Conservation (phyloP, 2,113 vertebrate genomes). For the Acinonyx jubatus region DNA sequence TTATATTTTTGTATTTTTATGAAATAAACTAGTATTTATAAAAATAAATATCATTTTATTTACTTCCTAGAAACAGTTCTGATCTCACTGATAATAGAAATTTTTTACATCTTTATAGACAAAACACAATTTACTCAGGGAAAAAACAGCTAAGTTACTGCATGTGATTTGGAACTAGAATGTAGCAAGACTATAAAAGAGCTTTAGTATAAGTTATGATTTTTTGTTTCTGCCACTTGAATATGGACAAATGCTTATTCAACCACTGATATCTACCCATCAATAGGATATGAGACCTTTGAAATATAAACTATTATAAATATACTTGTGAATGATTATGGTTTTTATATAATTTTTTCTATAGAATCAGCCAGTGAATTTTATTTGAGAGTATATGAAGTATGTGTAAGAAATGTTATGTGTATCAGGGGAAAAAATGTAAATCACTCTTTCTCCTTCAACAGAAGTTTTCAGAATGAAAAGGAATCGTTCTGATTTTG, state of each 20-base stretch:
- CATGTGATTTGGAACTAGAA: background rate
- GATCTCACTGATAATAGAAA: background rate
- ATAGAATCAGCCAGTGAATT: background rate
- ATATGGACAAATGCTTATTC: background rate
- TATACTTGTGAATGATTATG: background rate
- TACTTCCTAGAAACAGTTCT: constrained; percentile 56
- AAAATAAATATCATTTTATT: constrained; percentile 73
- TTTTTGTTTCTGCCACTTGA: background rate
- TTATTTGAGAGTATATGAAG: background rate
- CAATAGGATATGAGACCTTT: background rate
- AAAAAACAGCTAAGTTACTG: background rate
- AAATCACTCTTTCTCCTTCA: background rate
- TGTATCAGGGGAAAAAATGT: background rate
- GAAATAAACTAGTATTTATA: constrained; percentile 89
- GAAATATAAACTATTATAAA: constrained; percentile 33
- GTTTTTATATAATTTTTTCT: background rate
- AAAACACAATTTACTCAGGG: constrained; percentile 66
- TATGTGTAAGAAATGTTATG: background rate
- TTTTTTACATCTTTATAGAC: constrained; percentile 45
- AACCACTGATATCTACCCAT: background rate
- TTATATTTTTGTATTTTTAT: constrained; percentile 92
- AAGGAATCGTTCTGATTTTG: background rate
- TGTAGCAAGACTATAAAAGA: background rate
- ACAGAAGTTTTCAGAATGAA: background rate
- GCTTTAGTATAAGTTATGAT: background rate